phyloP scores from a whole-genome alignment of 1,140 invertebrate species.

The Drosophila persimilis region DNA sequence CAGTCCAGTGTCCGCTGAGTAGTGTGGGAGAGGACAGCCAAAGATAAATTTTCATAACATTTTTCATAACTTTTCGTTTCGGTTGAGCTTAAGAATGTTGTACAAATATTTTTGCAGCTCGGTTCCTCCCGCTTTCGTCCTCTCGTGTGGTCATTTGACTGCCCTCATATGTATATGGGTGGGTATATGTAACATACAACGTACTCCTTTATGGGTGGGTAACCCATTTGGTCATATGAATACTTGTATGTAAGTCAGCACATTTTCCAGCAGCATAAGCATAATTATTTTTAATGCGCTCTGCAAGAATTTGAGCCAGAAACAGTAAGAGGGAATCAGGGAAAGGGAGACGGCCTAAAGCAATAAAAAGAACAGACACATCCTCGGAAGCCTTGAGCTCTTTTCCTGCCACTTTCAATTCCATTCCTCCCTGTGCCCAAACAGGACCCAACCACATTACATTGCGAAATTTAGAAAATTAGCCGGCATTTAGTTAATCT shows the following conservation, averaged over 20 bases:
- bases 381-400: slow-evolving; percentile 31
- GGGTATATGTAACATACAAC: not conserved
- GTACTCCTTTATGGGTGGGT: slow-evolving; percentile 9
- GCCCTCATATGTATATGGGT: slow-evolving; percentile 1
- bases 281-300: slow-evolving; percentile 77
- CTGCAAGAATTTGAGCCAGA: slow-evolving; percentile 41
- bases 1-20: too few relatives aligned
- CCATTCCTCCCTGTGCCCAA: not conserved
- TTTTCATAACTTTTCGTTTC: slow-evolving; percentile 61
- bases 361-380: slow-evolving; percentile 26
- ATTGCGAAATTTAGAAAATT: slow-evolving; percentile 51
- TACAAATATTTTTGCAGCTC: slow-evolving; percentile 46
- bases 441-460: slow-evolving; percentile 33
- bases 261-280: slow-evolving; percentile 69
- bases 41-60: slow-evolving; percentile 54
- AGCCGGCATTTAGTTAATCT: slow-evolving; percentile 35
- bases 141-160: slow-evolving; percentile 21
- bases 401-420: not conserved
- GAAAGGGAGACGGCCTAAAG: slow-evolving; percentile 13
- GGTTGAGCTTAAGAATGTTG: slow-evolving; percentile 62
- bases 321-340: slow-evolving; percentile 13
- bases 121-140: slow-evolving; percentile 17
- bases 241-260: slow-evolving; percentile 50
- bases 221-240: slow-evolving; percentile 20
- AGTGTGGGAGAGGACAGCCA: not conserved